Conservation (phyloP, 2,888 invertebrate genomes). For the Geophilus truncorum region DNA sequence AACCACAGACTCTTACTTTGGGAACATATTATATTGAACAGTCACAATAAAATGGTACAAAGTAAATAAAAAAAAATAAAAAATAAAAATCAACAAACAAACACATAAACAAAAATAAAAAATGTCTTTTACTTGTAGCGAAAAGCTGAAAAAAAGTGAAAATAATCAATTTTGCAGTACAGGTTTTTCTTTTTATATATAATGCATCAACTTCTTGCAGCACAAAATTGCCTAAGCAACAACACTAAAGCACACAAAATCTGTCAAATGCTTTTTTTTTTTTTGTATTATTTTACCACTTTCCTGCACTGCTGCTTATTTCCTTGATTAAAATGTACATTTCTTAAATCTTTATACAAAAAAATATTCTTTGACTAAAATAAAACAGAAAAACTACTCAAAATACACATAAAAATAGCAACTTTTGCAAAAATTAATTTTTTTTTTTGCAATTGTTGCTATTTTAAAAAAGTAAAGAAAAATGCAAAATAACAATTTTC, state of each 20-base stretch:
- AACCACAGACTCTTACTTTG: neutral
- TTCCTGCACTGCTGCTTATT: neutral
- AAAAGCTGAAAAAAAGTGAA: neutral
- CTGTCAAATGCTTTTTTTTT: neutral
- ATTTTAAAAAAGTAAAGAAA: neutral
- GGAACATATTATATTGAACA: conserved; percentile 18
- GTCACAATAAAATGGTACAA: conserved; percentile 12
- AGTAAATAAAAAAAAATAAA: neutral
- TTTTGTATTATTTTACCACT: neutral
- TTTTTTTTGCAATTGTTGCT: too few relatives aligned
- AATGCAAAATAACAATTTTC: neutral
- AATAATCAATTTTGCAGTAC: neutral
- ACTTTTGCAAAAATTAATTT: too few relatives aligned
- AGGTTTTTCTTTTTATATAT: neutral
- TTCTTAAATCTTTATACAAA: neutral
- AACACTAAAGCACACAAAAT: conserved; percentile 11
- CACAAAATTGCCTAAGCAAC: neutral
- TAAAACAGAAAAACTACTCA: neutral
- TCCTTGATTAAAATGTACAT: neutral
- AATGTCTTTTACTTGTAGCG: neutral
- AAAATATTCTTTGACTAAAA: neutral
- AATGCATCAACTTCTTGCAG: neutral
- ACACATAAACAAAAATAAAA: too few relatives aligned
- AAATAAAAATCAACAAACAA: too few relatives aligned
- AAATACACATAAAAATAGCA: neutral